A percentile compares a stretch with the other conserved stretches of the same genome.
Evolutionary conservation across 2,797 vertebrate species (phyloP).

Genomic region (Spinibarbus caldwelli): DNA sequence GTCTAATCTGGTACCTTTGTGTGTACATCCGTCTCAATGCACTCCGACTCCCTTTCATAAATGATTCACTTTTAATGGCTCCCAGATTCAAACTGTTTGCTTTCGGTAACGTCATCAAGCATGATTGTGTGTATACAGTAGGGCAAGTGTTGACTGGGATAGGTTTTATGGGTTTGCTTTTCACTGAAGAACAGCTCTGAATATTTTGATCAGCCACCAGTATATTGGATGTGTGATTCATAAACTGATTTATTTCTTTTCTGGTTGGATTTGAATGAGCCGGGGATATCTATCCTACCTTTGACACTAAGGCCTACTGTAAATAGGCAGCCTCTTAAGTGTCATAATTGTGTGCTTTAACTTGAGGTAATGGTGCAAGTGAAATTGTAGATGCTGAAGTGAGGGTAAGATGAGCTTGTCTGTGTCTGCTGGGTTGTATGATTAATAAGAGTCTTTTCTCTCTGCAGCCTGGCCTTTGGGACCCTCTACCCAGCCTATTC

Average conservation of each 20-base stretch:
- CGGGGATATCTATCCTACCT: neutral
- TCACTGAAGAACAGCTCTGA: neutral
- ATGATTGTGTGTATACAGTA: neutral
- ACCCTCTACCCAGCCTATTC: conserved; percentile 98
- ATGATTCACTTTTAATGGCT: conserved; percentile 34
- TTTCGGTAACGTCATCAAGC: neutral
- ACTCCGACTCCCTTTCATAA: conserved; percentile 12
- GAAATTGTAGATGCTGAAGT: neutral
- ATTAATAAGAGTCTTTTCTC: conserved; percentile 45
- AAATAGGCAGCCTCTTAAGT: neutral
- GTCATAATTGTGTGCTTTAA: neutral
- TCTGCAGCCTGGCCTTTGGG: conserved; percentile 92
- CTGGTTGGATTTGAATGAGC: no score
- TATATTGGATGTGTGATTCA: no score
- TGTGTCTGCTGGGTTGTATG: conserved; percentile 1
- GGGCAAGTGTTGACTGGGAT: neutral
- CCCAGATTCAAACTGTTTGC: neutral
- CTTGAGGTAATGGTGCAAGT: neutral
- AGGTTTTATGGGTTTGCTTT: neutral
- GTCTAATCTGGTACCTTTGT: conserved; percentile 1
- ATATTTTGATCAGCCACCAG: neutral
- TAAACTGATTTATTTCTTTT: no score
- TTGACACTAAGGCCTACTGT: neutral
- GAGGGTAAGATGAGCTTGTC: conserved; percentile 20
- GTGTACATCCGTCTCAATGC: neutral